Base-by-base conservation (phyloP, 2,888 invertebrate genomes). In the Argyresthia goedartella region DNA sequence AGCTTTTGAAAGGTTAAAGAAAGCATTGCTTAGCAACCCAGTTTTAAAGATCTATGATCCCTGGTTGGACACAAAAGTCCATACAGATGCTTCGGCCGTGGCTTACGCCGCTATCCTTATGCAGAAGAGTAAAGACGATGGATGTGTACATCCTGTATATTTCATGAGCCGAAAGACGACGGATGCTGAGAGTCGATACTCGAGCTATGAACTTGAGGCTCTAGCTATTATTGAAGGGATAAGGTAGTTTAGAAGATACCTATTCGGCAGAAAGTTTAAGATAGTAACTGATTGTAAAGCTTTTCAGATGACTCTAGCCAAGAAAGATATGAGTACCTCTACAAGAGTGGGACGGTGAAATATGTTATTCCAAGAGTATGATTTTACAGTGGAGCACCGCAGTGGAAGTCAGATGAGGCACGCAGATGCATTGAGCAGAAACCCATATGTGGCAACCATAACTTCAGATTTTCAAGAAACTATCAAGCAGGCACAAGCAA, bases 121-220 rank as follows among this genome's bases (percentile, higher is more conserved):
- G 35, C 49, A 49, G 36, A 49, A 13, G 36, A n/a, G n/a, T n/a
- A n/a, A n/a, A n/a, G 10, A 14, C 8, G 46, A 46, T 11, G 33
- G 33, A 10, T 3, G 8, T 10, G 8, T 46, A 36, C 49, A 49
- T 39, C 49, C 49, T 10, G 50, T 50, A 25, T 33, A 50, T 42
- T 50, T 42, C n/a, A 42, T 42, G 41, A 50, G 50, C 34, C 8
- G 33, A 4, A 50, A 50, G 13, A 50, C 50, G 9, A 36, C 36
- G 8, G 36, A n/a, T n/a, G n/a, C n/a, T n/a, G n/a, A n/a, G n/a
- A n/a, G n/a, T n/a, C n/a, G n/a, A n/a, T n/a, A n/a, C n/a, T n/a
- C n/a, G n/a, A n/a, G n/a, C n/a, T n/a, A n/a, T n/a, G n/a, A n/a
- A n/a, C n/a, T n/a, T n/a, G 36, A 8, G 41, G 42, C 34, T 13